These are phyloP conservation scores for Cyclargus thomasi DNA, from an alignment of 1,140 invertebrate genomes.

Conservation along the genomic window DNA sequence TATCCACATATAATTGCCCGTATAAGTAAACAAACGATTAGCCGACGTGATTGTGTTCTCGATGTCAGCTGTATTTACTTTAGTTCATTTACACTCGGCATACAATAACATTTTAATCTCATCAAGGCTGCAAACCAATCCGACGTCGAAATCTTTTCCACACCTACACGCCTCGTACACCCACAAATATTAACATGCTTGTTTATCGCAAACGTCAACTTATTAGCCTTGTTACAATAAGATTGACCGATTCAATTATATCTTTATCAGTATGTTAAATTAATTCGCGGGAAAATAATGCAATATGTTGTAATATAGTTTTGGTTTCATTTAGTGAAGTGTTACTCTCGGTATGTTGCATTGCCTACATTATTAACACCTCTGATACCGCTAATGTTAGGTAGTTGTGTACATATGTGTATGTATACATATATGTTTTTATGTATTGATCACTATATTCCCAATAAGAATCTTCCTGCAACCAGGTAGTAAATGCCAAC, in stretches of 20 bases:
- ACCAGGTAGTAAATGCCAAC: too few relatives aligned
- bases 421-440: too few relatives aligned
- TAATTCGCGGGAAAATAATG: neutral
- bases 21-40: conserved; percentile 3
- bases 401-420: too few relatives aligned
- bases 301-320: neutral
- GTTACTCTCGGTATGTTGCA: too few relatives aligned
- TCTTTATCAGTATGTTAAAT: neutral
- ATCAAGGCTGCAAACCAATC: conserved; percentile 1
- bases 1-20: neutral
- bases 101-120: conserved; percentile 7
- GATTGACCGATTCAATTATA: conserved; percentile 8
- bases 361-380: too few relatives aligned
- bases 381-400: too few relatives aligned
- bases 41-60: neutral
- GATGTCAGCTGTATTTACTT: neutral
- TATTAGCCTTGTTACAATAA: neutral
- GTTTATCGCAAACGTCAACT: neutral
- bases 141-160: neutral
- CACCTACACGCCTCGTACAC: neutral
- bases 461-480: too few relatives aligned
- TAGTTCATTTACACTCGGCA: neutral
- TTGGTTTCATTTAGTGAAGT: too few relatives aligned
- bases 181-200: neutral
- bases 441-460: too few relatives aligned